A percentile compares a stretch with the other conserved stretches of the same genome.
Evolutionary conservation across 2,797 vertebrate genomes (phyloP).

Genomic region (Molossus alvarezi): DNA sequence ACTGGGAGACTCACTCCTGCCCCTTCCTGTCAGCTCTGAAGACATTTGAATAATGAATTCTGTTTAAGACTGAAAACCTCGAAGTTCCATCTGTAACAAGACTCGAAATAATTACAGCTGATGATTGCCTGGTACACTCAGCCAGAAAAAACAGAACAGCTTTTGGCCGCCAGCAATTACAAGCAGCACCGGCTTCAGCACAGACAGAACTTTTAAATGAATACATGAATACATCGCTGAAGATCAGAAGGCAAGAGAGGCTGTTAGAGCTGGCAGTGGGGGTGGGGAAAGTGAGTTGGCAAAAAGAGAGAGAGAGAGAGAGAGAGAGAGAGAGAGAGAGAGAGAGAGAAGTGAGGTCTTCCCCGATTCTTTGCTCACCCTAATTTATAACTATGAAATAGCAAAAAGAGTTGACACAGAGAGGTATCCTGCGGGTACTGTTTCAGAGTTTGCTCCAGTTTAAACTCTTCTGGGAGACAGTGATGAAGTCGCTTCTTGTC

Average conservation of each 20-base stretch:
- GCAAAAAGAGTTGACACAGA: neutral
- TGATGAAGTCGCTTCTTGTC: neutral
- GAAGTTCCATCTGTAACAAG: slow-evolving; percentile 92
- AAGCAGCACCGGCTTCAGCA: slow-evolving; percentile 89
- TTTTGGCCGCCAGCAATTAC: slow-evolving; percentile 91
- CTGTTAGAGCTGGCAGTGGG: slow-evolving; percentile 40
- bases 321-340: neutral
- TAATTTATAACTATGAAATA: slow-evolving; percentile 14
- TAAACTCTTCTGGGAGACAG: neutral
- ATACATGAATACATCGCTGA: slow-evolving; percentile 89
- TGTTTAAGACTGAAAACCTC: slow-evolving; percentile 90
- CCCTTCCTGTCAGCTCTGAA: slow-evolving; percentile 84
- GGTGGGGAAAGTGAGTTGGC: slow-evolving; percentile 46
- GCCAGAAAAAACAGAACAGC: slow-evolving; percentile 92
- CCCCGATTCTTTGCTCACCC: neutral
- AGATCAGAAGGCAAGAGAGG: slow-evolving; percentile 77
- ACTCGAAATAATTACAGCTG: slow-evolving; percentile 92
- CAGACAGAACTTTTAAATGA: slow-evolving; percentile 89
- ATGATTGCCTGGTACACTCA: slow-evolving; percentile 92
- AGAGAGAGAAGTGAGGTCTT: neutral
- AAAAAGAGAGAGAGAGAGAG: neutral
- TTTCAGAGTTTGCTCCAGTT: neutral
- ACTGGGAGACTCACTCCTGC: slow-evolving; percentile 57
- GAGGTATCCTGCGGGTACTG: neutral
- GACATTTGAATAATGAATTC: slow-evolving; percentile 92